phyloP scores from a whole-genome alignment of 1,140 invertebrate species.

The Protaetia brevitarsis region DNA sequence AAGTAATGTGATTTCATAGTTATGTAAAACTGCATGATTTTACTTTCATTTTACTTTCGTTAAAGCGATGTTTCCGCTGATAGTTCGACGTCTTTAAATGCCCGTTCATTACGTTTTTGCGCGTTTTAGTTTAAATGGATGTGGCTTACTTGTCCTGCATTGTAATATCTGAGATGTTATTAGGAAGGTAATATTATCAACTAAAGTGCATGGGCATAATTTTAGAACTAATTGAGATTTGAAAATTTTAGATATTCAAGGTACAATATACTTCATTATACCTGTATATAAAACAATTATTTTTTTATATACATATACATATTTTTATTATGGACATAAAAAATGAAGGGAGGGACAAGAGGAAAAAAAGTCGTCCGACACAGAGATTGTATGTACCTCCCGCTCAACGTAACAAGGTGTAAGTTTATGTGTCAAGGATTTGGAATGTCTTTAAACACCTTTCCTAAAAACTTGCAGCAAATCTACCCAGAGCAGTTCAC shows the following conservation, averaged over 20 bases:
- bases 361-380: conserved; percentile 5
- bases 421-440: background rate
- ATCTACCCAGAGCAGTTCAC: background rate
- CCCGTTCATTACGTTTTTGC: background rate
- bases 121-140: background rate
- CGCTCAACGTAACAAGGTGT: conserved; percentile 35
- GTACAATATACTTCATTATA: background rate
- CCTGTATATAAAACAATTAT: background rate
- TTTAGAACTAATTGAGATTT: too few species aligned
- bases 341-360: background rate
- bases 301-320: background rate
- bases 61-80: conserved; percentile 17
- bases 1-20: conserved; percentile 27
- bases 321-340: background rate
- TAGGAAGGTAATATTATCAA: too few species aligned
- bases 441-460: background rate
- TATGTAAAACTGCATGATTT: conserved; percentile 24
- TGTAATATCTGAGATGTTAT: too few species aligned
- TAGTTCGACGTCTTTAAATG: background rate
- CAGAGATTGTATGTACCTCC: conserved; percentile 38
- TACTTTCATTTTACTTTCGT: conserved; percentile 27
- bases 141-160: too few species aligned
- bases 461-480: background rate
- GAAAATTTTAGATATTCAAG: too few species aligned
- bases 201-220: too few species aligned